Base-by-base conservation (phyloP, 2,888 invertebrate genomes). In the Parapristionchus giblindavisi region DNA sequence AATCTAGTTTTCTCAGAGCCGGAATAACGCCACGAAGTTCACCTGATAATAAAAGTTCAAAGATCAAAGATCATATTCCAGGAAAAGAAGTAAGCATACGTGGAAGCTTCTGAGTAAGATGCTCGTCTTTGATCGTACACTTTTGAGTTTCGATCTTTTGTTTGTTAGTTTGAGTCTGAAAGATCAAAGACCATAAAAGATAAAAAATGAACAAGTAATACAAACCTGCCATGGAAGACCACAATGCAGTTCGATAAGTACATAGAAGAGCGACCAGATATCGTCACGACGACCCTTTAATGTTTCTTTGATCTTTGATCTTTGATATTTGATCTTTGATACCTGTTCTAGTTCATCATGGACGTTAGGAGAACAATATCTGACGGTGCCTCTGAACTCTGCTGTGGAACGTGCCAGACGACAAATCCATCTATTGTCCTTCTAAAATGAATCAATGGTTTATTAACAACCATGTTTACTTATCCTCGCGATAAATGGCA, bases 181-280 rank as follows among this genome's bases (percentile, higher is more conserved):
- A 38, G 40, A 27, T 24, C 11, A 8, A 17, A 43, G 43, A 14
- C 43, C 61, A 14, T 11, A 8, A 14, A 32, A 11, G 29, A 61
- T 29, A 6, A 14, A 34, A 43, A 48, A 14, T 21, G 11, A 14
- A 14, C 48, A 48, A 14, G 14, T 48, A 14, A 11, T 11, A 48
- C 34, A 2, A 11, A 68, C 68, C 68, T 85, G 85, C 85, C 85
- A 85, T 48, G 84, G 85, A 24, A 85, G 81, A 0, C 83, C 84
- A 60, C 83, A 84, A 93, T 94, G 88, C 94, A 95, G 63, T 73
- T 83, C 84, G 75, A 85, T 85, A 34, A 79, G 70, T 21, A 79
- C 79, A 75, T 70, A 81, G 40, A 80, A 63, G 40, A 80, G 75
- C 17, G 79, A 76, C 79, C 79, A 79, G 14, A 80, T 61, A 27